A percentile compares a stretch with the other conserved stretches of the same genome.
These are phyloP conservation scores for Caerostris darwini DNA, from an alignment of 1,140 invertebrate species.

Conservation along the genomic window DNA sequence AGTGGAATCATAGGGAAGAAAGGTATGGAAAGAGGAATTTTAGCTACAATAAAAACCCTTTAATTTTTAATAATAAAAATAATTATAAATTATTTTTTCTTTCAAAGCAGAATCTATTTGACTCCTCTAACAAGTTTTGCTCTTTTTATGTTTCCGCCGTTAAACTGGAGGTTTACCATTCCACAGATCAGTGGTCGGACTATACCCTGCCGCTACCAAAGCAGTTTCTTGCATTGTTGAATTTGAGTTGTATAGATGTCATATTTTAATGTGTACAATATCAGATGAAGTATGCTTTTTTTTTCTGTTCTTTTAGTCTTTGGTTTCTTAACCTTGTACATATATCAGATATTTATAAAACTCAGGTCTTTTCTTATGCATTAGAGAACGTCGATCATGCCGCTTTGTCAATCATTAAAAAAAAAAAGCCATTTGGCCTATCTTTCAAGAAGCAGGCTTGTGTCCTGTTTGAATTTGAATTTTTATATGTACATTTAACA, in stretches of 20 bases:
- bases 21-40: too few species aligned
- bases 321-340: slow-evolving; percentile 44
- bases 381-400: slow-evolving; percentile 61
- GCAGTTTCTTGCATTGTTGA: slow-evolving; percentile 3
- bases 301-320: neutral
- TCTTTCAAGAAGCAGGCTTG: neutral
- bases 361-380: slow-evolving; percentile 73
- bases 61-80: too few species aligned
- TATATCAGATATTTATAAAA: slow-evolving; percentile 70
- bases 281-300: slow-evolving; percentile 17
- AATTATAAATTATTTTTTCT: too few species aligned
- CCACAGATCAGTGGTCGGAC: neutral
- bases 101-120: too few species aligned
- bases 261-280: slow-evolving; percentile 51
- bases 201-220: neutral
- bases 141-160: neutral
- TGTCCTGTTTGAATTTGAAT: neutral
- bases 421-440: neutral
- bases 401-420: slow-evolving; percentile 53
- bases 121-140: too few species aligned
- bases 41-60: too few species aligned
- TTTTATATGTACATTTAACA: slow-evolving; percentile 35
- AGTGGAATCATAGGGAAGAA: too few species aligned
- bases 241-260: slow-evolving; percentile 49
- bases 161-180: neutral